Percentiles rank a stretch among this genome's conserved stretches.
Evolutionary conservation across 2,113 vertebrate species (phyloP).

Genomic region (Gymnorhina tibicen): DNA sequence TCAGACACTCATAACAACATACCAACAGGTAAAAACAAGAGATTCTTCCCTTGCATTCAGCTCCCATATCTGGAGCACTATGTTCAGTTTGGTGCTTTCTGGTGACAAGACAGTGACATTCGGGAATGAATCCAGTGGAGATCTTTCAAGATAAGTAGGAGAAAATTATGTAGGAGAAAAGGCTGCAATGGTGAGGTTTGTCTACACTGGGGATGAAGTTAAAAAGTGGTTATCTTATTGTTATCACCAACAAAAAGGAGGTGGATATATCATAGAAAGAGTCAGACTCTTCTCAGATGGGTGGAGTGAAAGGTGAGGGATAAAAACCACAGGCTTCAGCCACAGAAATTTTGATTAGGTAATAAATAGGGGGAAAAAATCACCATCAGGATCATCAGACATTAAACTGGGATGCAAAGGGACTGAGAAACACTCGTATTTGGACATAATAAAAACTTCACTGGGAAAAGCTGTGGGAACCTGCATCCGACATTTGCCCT

Average conservation of each 20-base stretch:
- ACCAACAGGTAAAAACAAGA: neutral
- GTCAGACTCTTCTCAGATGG: neutral
- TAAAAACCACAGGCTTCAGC: rapidly evolving
- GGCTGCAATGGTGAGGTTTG: neutral
- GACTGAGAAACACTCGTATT: neutral
- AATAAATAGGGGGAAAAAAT: neutral
- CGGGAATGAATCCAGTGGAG: neutral
- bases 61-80: neutral
- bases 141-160: neutral
- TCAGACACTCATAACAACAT: neutral
- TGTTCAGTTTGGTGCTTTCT: neutral
- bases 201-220: neutral
- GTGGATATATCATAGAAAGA: neutral
- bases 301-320: neutral
- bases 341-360: neutral
- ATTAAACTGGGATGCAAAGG: neutral
- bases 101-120: neutral
- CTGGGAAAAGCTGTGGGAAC: neutral
- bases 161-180: neutral
- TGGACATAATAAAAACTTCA: neutral
- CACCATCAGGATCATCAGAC: neutral
- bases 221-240: neutral
- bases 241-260: neutral
- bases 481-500: neutral
- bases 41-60: neutral